Evolutionary conservation across 2,888 invertebrate genomes (phyloP).

Genomic region (Oxystoma pomonae): DNA sequence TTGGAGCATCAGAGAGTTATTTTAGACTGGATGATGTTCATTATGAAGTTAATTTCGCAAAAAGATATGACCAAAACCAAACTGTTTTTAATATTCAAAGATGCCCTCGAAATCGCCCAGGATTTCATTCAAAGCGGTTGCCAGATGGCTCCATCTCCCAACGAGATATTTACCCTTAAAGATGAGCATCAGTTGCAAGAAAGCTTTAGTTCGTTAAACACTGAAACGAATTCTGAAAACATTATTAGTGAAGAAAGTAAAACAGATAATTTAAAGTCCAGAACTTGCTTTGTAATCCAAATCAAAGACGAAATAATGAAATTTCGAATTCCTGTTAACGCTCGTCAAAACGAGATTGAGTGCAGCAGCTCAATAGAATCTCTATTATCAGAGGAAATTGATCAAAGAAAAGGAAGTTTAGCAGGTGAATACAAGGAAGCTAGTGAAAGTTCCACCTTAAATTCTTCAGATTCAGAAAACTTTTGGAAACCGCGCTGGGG

Average conservation of each 20-base stretch:
- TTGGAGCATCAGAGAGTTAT: conserved; percentile 39
- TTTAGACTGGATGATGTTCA: conserved; percentile 41
- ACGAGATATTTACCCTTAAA: conserved; percentile 33
- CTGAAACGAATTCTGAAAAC: not conserved
- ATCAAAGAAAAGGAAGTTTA: no score
- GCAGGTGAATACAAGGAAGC: no score
- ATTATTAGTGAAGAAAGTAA: not conserved
- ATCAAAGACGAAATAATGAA: not conserved
- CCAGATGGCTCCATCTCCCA: conserved; percentile 34
- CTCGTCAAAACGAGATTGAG: not conserved
- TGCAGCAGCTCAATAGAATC: not conserved
- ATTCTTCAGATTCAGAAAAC: conserved; percentile 3
- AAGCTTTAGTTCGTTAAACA: not conserved
- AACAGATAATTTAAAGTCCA: not conserved
- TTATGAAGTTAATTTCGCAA: conserved; percentile 43
- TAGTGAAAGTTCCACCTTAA: no score
- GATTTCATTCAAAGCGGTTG: conserved; percentile 38
- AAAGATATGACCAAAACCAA: conserved; percentile 33
- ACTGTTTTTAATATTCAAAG: conserved; percentile 40
- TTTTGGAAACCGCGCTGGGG: conserved; percentile 30
- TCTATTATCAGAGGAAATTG: not conserved
- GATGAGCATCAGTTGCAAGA: not conserved
- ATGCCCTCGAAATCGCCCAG: conserved; percentile 39
- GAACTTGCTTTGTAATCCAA: not conserved
- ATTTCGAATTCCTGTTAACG: conserved; percentile 6